A percentile compares a stretch with the other conserved stretches of the same genome.
Conservation (phyloP, 2,113 vertebrate genomes). For the Chascanopsetta lugubris region DNA sequence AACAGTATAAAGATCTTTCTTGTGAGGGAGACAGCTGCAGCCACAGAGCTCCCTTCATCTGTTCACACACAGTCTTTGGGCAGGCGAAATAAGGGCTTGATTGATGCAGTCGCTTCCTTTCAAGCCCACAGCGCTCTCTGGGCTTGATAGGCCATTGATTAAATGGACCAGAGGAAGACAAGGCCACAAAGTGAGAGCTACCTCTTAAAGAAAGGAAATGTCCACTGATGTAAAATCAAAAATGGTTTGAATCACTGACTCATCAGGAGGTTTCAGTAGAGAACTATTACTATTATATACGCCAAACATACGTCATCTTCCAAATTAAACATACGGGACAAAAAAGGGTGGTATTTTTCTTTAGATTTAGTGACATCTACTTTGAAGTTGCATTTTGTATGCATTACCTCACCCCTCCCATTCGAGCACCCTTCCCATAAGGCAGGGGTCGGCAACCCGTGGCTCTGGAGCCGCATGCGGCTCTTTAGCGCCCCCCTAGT, state of each 20-base stretch:
- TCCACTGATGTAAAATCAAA: constrained; percentile 49
- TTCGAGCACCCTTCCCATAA: no score
- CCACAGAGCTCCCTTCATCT: constrained; percentile 63
- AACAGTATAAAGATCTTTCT: constrained; percentile 51
- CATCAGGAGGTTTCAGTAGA: constrained; percentile 2
- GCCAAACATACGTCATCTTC: background rate
- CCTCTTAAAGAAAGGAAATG: constrained; percentile 49
- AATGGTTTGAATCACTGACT: constrained; percentile 31
- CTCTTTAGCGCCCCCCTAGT: no score
- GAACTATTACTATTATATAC: background rate
- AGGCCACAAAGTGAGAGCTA: constrained; percentile 26
- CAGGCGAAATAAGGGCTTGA: constrained; percentile 73
- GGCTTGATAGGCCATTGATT: constrained; percentile 74
- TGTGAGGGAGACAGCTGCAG: constrained; percentile 66
- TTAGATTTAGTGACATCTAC: no score
- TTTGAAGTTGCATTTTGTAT: no score
- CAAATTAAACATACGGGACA: background rate
- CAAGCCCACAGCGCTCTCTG: constrained; percentile 51
- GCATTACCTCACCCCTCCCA: no score
- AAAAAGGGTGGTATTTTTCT: no score
- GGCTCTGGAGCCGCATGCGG: no score
- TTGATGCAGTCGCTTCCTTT: constrained; percentile 68
- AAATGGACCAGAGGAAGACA: constrained; percentile 58
- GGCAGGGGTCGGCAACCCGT: no score
- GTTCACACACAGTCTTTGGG: constrained; percentile 51